Conservation (phyloP, 2,888 invertebrate genomes). For the Chrysolina oricalcia region DNA sequence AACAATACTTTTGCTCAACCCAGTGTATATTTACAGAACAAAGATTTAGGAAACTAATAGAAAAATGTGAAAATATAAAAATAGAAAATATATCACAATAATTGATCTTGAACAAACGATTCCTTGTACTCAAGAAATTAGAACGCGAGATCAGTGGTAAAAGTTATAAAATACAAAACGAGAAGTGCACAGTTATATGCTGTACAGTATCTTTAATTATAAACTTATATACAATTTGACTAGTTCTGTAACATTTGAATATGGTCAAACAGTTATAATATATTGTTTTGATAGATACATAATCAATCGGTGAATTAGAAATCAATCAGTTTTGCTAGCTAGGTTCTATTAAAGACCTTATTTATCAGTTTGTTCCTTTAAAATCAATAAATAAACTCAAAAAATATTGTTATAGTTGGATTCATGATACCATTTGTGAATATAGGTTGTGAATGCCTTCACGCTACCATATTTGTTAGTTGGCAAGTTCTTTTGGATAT, state of each 20-base stretch:
- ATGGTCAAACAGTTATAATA: slow-evolving; percentile 56
- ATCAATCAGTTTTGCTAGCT: slow-evolving; percentile 20
- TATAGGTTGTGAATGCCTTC: no score
- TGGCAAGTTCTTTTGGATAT: no score
- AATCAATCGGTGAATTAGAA: not conserved
- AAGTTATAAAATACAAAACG: not conserved
- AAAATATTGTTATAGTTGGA: no score
- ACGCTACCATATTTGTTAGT: no score
- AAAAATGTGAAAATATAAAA: slow-evolving; percentile 9
- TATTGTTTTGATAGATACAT: slow-evolving; percentile 30
- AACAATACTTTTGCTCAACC: not conserved
- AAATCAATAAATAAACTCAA: not conserved
- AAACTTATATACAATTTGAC: slow-evolving; percentile 62
- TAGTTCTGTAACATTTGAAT: slow-evolving; percentile 61
- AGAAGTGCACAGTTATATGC: not conserved
- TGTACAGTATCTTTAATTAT: not conserved
- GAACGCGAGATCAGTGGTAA: not conserved
- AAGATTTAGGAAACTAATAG: not conserved
- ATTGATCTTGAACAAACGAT: not conserved
- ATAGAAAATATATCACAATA: slow-evolving; percentile 14
- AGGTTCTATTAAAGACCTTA: no score
- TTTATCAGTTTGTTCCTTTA: not conserved
- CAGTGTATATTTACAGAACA: not conserved
- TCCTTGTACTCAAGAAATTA: not conserved
- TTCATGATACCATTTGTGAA: no score